phyloP scores from a whole-genome alignment of 2,113 vertebrate species.

The Hydropotes inermis region DNA sequence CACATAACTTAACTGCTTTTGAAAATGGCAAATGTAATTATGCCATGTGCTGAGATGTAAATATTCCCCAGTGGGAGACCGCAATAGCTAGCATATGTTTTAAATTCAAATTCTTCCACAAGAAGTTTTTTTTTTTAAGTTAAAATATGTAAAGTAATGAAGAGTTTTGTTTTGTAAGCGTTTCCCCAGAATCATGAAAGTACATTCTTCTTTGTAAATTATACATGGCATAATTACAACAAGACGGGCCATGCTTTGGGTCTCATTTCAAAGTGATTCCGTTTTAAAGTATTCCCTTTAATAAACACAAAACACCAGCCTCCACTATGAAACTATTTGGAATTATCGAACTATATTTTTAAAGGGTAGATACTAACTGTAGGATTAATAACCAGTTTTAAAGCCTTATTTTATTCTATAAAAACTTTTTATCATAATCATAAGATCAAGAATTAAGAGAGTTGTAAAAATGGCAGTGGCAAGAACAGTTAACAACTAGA shows the following conservation, averaged over 20 bases:
- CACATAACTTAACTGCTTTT: neutral
- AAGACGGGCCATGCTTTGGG: neutral
- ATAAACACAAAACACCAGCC: neutral
- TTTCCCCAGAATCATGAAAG: conserved; percentile 17
- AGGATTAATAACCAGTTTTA: neutral
- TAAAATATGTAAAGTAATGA: neutral
- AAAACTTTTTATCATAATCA: neutral
- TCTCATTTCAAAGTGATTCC: neutral
- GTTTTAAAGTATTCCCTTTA: conserved; percentile 2
- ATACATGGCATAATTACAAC: neutral
- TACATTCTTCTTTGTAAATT: conserved; percentile 42
- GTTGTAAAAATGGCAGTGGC: neutral
- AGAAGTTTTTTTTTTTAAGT: conserved; percentile 17
- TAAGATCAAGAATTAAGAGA: neutral
- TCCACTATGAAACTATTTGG: neutral
- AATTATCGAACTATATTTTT: neutral
- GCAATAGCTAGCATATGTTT: conserved; percentile 29
- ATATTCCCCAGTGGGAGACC: conserved; percentile 33
- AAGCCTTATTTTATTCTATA: neutral
- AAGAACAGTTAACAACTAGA: neutral
- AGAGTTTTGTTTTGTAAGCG: conserved; percentile 40
- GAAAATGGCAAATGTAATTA: conserved; percentile 70
- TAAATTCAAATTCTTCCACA: conserved; percentile 38
- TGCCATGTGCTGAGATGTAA: conserved; percentile 21
- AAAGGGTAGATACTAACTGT: neutral